Evolutionary conservation across 2,888 invertebrate species (phyloP), one percentile per base, ranked within the genome.

Genomic region (Ormia ochracea): DNA sequence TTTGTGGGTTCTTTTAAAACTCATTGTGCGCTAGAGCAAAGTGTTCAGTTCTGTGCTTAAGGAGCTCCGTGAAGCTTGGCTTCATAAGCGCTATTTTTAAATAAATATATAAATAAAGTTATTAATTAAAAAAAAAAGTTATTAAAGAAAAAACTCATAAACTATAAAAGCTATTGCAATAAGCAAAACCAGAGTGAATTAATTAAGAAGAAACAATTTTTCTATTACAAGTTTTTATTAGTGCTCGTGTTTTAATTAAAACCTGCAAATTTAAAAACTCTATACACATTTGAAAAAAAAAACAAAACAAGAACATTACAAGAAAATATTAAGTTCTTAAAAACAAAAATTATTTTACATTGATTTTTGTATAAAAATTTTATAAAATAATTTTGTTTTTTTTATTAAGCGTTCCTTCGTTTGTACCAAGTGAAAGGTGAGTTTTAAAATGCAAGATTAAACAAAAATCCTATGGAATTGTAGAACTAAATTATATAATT

Each of bases 1-100:
- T 52, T 74, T 69, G 69, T 69, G 36, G 63, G 54, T 80, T 80
- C 80, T 80, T 80, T 78, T 80, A 80, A 80, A 80, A 80, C 70
- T 76, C 72, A 76, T 76, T 76, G 80, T 36, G 33, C 59, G 61
- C 48, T 66, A 70, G 45, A 61, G 76, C 36, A 45, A 72, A 80
- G 72, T 58, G 70, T 72, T 76, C 80, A 80, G 80, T 76, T 76
- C 48, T 45, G 65, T 66, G 70, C 28, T 45, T 68, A 72, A 80
- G 72, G 72, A 80, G 80, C 70, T 68, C 31, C 48, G 26, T 63
- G 70, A 80, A 80, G 80, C 76, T 76, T 76, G 76, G 72, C 65
- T 75, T 79, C 80, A 66, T 56, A 68, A 80, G 56, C 72, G 63
- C 41, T 72, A 70, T 77, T 68, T 68, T 52, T n/a, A n/a, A n/a